Evolutionary conservation across 2,797 vertebrate genomes (phyloP), one percentile per base, ranked within the genome.

Genomic region (Rhinella marina): DNA sequence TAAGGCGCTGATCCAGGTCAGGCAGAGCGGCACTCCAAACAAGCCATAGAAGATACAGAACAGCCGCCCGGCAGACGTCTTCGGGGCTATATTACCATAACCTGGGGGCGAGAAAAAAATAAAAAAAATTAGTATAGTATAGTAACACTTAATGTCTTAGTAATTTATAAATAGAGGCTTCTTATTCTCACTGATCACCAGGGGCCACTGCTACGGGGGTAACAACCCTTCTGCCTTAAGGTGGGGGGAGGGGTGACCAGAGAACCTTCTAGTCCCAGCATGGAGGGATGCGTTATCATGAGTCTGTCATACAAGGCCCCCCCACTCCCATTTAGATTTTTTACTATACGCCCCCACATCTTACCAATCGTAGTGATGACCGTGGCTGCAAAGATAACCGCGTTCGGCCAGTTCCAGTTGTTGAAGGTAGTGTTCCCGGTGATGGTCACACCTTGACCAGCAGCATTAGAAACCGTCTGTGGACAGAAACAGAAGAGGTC

Each of bases 361-460:
- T 32, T 92, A 99, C 98, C 98, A 0, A 99, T 99, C 23, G 98
- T 99, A 59, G 98, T 99, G 91, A 99, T 99, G 84, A 99, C 97
- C 0, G 98, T 99, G 87, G 98, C 98, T 62, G 98, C 98, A 90
- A 99, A 99, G 91, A 99, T 99, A 90, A 99, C 98, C 0, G 98
- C 98, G 0, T 99, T 99, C 16, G 98, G 97, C 98, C 98, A 99
- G 90, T 99, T 99, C 98, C 98, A 99, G 92, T 99, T 99, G 94
- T 99, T 99, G 91, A 99, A 99, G 50, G 97, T 97, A 90, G 96
- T 97, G 87, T 96, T 97, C 88, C 97, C 97, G 0, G 97, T 98
- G 16, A 86, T 99, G 57, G 98, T 98, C 93, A 99, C 96, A 0
- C 98, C 98, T 91, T 99, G 96, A 41, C 95, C 97, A 32, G 97